Base-by-base conservation (phyloP, 35 echinoderm and acorn worm species). In the Eucidaris tribuloides region DNA sequence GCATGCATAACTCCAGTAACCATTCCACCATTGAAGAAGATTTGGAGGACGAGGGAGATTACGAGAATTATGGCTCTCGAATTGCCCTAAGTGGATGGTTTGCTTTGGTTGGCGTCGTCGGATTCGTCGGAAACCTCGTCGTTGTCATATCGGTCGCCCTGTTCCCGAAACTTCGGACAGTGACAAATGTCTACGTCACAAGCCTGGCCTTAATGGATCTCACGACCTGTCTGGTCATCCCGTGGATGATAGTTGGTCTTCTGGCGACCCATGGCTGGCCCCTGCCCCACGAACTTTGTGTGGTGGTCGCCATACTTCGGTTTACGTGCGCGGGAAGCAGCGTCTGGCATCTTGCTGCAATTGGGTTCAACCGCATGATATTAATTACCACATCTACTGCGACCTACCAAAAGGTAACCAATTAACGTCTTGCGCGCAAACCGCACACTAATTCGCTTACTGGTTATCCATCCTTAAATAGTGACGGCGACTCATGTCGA, bases 111-210 rank as follows among this genome's bases (percentile, higher is more conserved):
- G 38, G 81, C 41, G 68, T 98, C 4, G 46, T 66, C 71, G 95
- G 86, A 29, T 86, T 83, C 77, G 62, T 92, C 19, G 95, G 95
- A 7, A 98, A 98, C 57, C 27, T 20, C 30, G 54, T 98, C 40
- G 95, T 98, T 20, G 89, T 98, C 14, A 2, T 86, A 9, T 44
- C 90, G 5, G 95, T 98, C 18, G 56, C 78, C 37, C n/a, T 98
- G 7, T 89, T 72, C 39, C 78, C 82, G 17, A 86, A 88, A 83
- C 65, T 98, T 41, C 82, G 90, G 34, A 98, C 95, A 19, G 89
- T 79, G 3, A 93, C 95, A 4, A 98, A 98, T 40, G 90, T 98
- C 17, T 98, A 90, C 82, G 76, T 98, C 29, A 83, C 92, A 22
- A 98, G 88, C 62, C 91, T 98, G 2, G 83, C 85, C 55, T 35